A percentile compares a stretch with the other conserved stretches of the same genome.
Conservation (phyloP, 2,113 vertebrate genomes). For the Prochilodus magdalenae region DNA sequence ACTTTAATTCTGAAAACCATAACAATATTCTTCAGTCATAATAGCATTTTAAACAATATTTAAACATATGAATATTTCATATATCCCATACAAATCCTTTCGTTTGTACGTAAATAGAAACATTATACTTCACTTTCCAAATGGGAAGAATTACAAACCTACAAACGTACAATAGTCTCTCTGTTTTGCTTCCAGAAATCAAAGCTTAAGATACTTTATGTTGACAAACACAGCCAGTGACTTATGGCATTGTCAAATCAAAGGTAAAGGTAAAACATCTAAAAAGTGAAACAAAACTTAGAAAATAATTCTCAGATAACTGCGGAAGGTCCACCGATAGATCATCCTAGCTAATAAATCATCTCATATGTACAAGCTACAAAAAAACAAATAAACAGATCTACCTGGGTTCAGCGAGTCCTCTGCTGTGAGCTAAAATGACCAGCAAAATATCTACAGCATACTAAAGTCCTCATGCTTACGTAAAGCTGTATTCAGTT, state of each 20-base stretch:
- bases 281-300: slow-evolving; percentile 3
- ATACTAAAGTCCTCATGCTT: slow-evolving; percentile 25
- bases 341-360: slow-evolving; percentile 28
- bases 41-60: slow-evolving; percentile 31
- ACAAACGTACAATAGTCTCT: slow-evolving; percentile 30
- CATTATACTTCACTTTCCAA: slow-evolving; percentile 22
- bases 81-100: slow-evolving; percentile 40
- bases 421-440: slow-evolving; percentile 30
- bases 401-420: slow-evolving; percentile 9
- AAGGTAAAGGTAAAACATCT: slow-evolving; percentile 18
- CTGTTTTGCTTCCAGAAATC: slow-evolving; percentile 46
- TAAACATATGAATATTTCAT: slow-evolving; percentile 36
- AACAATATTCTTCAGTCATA: slow-evolving; percentile 29
- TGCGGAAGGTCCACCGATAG: slow-evolving; percentile 6
- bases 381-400: not conserved
- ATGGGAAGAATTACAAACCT: slow-evolving; percentile 25
- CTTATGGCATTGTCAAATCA: slow-evolving; percentile 34
- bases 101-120: slow-evolving; percentile 41
- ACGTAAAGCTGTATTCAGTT: slow-evolving; percentile 25
- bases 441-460: slow-evolving; percentile 40
- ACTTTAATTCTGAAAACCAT: slow-evolving; percentile 32
- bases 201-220: slow-evolving; percentile 32
- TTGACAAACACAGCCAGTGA: slow-evolving; percentile 37
- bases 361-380: slow-evolving; percentile 31
- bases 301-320: not conserved